Evolutionary conservation across 2,797 vertebrate species (phyloP).

Genomic region (Benthosema pterotum): DNA sequence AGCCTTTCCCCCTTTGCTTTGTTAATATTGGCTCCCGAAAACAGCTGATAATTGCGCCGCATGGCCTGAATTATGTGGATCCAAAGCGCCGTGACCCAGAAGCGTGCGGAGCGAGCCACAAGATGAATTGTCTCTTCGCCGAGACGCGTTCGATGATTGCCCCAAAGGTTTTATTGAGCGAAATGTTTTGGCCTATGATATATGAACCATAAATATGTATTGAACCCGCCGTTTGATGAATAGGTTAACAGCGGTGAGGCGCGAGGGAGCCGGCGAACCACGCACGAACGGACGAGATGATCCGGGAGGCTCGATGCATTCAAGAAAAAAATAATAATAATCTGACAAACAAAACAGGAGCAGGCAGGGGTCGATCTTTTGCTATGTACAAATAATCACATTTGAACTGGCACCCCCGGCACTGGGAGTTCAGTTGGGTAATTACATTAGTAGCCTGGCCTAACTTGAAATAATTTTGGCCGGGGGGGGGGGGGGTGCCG

Average conservation of each 20-base stretch:
- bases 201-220: slow-evolving; percentile 63
- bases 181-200: slow-evolving; percentile 65
- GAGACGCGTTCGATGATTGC: slow-evolving; percentile 48
- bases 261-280: slow-evolving; percentile 3
- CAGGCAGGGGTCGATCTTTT: slow-evolving; percentile 39
- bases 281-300: slow-evolving; percentile 17
- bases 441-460: too few relatives aligned
- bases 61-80: slow-evolving; percentile 60
- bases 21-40: slow-evolving; percentile 34
- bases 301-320: slow-evolving; percentile 9
- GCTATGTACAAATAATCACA: slow-evolving; percentile 4
- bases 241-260: slow-evolving; percentile 39
- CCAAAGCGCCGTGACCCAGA: slow-evolving; percentile 39
- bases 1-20: slow-evolving; percentile 16
- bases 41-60: slow-evolving; percentile 40
- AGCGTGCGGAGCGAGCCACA: slow-evolving; percentile 36
- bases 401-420: too few relatives aligned
- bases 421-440: too few relatives aligned
- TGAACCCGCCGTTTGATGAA: slow-evolving; percentile 57
- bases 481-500: too few relatives aligned
- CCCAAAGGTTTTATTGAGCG: slow-evolving; percentile 66
- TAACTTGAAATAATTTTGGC: too few relatives aligned
- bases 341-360: slow-evolving; percentile 37
- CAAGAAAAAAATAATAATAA: too few relatives aligned
- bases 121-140: slow-evolving; percentile 58